Evolutionary conservation across 1,140 invertebrate genomes (phyloP).

Genomic region (Drosophila aff.): DNA sequence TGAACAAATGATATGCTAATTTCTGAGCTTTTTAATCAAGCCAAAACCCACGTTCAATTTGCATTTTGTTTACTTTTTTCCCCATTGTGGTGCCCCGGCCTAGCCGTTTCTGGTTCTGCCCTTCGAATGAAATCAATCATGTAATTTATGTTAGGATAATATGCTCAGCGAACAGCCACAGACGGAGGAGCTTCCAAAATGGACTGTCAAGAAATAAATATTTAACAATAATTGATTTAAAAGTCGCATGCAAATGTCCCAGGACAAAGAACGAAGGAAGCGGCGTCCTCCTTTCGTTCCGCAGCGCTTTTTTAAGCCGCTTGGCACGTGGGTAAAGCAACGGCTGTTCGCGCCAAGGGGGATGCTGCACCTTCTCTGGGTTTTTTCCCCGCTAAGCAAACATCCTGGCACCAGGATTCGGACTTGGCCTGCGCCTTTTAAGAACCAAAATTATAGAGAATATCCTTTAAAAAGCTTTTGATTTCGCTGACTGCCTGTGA

Average conservation of each 20-base stretch:
- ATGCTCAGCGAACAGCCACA: slow-evolving; percentile 40
- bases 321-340: slow-evolving; percentile 78
- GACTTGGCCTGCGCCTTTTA: slow-evolving; percentile 46
- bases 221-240: slow-evolving; percentile 84
- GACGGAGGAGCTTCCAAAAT: slow-evolving; percentile 41
- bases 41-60: slow-evolving; percentile 61
- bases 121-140: slow-evolving; percentile 80
- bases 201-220: slow-evolving; percentile 81
- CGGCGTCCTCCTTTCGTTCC: slow-evolving; percentile 16
- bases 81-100: slow-evolving; percentile 52
- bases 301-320: slow-evolving; percentile 63
- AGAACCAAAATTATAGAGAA: slow-evolving; percentile 77
- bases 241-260: slow-evolving; percentile 78
- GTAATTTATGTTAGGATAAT: slow-evolving; percentile 83
- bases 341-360: slow-evolving; percentile 57
- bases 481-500: slow-evolving; percentile 54
- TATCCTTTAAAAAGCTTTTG: slow-evolving; percentile 84
- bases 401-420: slow-evolving; percentile 35
- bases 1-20: slow-evolving; percentile 80
- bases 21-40: slow-evolving; percentile 80
- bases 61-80: slow-evolving; percentile 79
- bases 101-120: slow-evolving; percentile 35
- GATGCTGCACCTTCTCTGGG: slow-evolving; percentile 30
- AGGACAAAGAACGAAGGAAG: slow-evolving; percentile 26
- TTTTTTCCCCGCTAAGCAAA: slow-evolving; percentile 67